These are phyloP conservation scores for Aleiodes leptofemur DNA, from an alignment of 2,888 invertebrate genomes.

Conservation along the genomic window DNA sequence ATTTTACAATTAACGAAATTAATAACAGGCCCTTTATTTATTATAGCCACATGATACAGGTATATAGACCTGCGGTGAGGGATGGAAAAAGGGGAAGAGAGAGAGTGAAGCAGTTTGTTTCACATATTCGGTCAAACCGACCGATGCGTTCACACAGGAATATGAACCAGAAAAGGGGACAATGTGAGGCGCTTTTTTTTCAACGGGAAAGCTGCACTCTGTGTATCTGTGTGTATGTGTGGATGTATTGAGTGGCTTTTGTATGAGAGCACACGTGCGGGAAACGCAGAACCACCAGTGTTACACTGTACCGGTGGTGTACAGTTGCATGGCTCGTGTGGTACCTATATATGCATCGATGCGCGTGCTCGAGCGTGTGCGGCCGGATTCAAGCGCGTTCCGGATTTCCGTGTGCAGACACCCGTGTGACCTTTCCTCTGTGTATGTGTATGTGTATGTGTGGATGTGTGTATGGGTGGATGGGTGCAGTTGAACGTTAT, in stretches of 20 bases:
- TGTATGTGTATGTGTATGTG: constrained; percentile 42
- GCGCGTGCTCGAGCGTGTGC: constrained; percentile 49
- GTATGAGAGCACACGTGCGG: constrained; percentile 52
- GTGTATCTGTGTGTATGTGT: background rate
- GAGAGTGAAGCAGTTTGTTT: constrained; percentile 52
- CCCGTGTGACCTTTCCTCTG: constrained; percentile 70
- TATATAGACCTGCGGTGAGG: constrained; percentile 3
- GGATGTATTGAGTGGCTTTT: constrained; percentile 19
- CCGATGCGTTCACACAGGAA: constrained; percentile 45
- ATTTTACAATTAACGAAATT: constrained; percentile 69
- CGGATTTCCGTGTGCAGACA: constrained; percentile 71
- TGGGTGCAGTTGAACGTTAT: constrained; percentile 55
- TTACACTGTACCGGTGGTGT: constrained; percentile 39
- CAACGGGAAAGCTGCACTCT: background rate
- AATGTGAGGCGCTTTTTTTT: background rate
- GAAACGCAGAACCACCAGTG: constrained; percentile 39
- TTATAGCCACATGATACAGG: constrained; percentile 65
- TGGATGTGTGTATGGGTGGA: background rate
- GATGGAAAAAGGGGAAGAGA: constrained; percentile 48
- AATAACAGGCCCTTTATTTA: constrained; percentile 67
- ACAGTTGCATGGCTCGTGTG: constrained; percentile 45
- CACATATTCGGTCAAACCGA: constrained; percentile 50
- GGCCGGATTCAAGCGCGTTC: constrained; percentile 57
- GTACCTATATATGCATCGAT: constrained; percentile 42
- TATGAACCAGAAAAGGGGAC: constrained; percentile 22